phyloP scores from a whole-genome alignment of 2,797 vertebrate genomes.

The Rhynchonycteris naso region DNA sequence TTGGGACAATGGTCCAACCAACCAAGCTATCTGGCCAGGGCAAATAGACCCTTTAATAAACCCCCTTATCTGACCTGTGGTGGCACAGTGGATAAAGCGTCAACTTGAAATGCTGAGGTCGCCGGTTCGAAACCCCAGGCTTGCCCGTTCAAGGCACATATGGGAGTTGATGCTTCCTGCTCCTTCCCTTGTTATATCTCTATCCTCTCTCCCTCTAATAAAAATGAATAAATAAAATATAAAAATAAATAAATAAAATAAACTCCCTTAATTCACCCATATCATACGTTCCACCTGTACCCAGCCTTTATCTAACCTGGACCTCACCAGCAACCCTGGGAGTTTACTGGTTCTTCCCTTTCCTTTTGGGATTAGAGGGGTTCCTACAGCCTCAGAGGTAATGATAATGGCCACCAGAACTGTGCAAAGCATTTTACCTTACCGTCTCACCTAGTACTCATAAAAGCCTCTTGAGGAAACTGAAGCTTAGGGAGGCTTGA shows the following conservation, averaged over 20 bases:
- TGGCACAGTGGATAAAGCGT: no score
- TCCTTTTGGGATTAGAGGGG: neutral
- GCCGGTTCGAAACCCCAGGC: no score
- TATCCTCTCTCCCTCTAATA: no score
- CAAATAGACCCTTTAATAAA: no score
- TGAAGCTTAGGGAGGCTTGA: neutral
- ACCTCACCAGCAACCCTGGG: neutral
- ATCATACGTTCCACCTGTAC: fast-evolving
- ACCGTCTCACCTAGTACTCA: neutral
- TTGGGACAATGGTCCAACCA: no score
- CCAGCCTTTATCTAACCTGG: neutral
- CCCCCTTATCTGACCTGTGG: no score
- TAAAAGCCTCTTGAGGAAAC: neutral
- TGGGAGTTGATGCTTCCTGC: no score
- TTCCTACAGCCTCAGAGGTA: neutral
- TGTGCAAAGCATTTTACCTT: neutral
- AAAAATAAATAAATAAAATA: neutral
- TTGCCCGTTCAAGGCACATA: no score
- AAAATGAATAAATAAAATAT: no score
- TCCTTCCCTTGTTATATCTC: no score
- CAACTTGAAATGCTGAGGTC: no score
- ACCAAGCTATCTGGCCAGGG: no score
- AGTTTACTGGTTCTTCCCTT: neutral
- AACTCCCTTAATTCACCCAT: neutral
- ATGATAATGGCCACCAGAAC: neutral